Evolutionary conservation across 2,888 invertebrate species (phyloP).

Genomic region (Cacoxenus indagator): DNA sequence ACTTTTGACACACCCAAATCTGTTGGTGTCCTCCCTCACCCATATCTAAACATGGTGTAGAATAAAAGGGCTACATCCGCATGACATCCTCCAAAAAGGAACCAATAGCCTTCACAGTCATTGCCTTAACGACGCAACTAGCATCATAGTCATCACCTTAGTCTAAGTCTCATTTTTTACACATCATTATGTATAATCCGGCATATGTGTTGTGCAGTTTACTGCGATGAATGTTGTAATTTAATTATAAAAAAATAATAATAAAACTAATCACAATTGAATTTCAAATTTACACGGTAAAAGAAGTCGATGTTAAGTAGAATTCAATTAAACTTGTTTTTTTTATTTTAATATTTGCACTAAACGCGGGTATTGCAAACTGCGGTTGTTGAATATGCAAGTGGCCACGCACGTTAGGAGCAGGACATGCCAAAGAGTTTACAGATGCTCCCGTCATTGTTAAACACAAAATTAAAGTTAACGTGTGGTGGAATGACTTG

Average conservation of each 20-base stretch:
- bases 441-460: slow-evolving; percentile 66
- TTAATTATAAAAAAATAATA: neutral
- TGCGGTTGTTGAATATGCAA: neutral
- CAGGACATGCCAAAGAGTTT: slow-evolving; percentile 68
- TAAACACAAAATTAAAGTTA: slow-evolving; percentile 66
- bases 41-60: too few species aligned
- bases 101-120: too few species aligned
- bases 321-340: slow-evolving; percentile 58
- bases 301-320: slow-evolving; percentile 51
- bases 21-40: too few species aligned
- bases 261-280: neutral
- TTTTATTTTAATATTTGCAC: slow-evolving; percentile 59
- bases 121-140: too few species aligned
- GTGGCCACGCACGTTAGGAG: slow-evolving; percentile 37
- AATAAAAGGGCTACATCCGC: too few species aligned
- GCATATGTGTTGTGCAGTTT: too few species aligned
- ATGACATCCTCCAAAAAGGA: too few species aligned
- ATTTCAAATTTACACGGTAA: slow-evolving; percentile 50
- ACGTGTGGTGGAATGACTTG: slow-evolving; percentile 67
- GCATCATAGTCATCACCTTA: too few species aligned
- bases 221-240: neutral
- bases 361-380: slow-evolving; percentile 52
- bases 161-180: too few species aligned
- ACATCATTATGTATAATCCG: too few species aligned
- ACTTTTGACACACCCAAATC: too few species aligned